Base-by-base conservation (phyloP, 92 coral and sea anemone species). In the Meandrina meandrites region DNA sequence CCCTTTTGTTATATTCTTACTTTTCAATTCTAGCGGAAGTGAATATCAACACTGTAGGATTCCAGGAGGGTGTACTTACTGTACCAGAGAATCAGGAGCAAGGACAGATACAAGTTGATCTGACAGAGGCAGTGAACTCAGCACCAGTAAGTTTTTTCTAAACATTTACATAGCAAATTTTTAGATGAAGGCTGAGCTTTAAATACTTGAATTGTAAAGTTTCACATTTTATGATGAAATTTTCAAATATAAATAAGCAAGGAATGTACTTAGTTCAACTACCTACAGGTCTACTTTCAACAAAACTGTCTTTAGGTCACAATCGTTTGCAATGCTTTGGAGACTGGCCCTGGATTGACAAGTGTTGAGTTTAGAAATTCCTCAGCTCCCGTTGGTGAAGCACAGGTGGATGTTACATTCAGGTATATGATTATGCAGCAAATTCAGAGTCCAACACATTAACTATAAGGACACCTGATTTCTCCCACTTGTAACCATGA, bases 281-380 rank as follows among this genome's bases (percentile, higher is more conserved):
- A 9, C n/a, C 35, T 66, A 35, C 71, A 4, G 0, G 35, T 66
- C 17, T 27, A 27, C 10, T 28, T 66, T 27, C 14, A 66, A 11
- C 13, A 73, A 35, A 32, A 8, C 12, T 73, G 14, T 40, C 21
- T 73, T 30, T 81, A 96, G 99, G 97, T 91, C n/a, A 77, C 85
- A 36, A 92, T 97, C 48, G 85, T 88, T 78, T 97, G 99, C 76
- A 62, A 36, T 82, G 71, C 83, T 66, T 60, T 92, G 80, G 88
- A 91, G 24, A 68, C 87, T 21, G 91, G 73, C 8, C 84, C 71
- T 58, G 96, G 95, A 18, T n/a, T 81, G 56, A 86, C 96, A 73
- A 81, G 87, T 51, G 84, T 94, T 60, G 57, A 83, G 79, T 93
- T 95, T 82, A 86, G 73, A 56, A 89, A 92, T 57, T 67, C 89